phyloP scores from a whole-genome alignment of 2,797 vertebrate genomes.

The Lacerta agilis region DNA sequence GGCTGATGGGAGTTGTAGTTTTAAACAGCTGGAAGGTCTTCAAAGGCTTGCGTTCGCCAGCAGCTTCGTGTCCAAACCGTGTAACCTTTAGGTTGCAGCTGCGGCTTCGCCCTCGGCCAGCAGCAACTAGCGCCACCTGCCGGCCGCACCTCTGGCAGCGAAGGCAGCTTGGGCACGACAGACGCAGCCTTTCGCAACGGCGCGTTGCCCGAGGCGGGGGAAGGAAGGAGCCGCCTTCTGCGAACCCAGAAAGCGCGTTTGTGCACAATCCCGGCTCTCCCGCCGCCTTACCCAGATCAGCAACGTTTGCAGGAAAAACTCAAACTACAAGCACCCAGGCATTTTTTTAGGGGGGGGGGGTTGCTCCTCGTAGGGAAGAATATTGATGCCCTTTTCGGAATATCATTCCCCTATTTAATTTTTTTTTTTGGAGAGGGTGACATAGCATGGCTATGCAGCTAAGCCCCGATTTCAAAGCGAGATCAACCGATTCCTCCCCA shows the following conservation, averaged over 20 bases:
- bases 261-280: too few relatives aligned
- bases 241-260: not conserved
- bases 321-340: not conserved
- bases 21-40: not conserved
- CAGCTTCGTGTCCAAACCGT: too few relatives aligned
- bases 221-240: not conserved
- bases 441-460: too few relatives aligned
- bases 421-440: too few relatives aligned
- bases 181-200: not conserved
- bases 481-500: not conserved
- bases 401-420: too few relatives aligned
- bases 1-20: not conserved
- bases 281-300: not conserved
- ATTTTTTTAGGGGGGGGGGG: too few relatives aligned
- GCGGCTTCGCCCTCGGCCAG: not conserved
- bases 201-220: not conserved
- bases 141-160: not conserved
- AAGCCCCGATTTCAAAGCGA: not conserved
- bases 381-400: too few relatives aligned
- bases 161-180: not conserved
- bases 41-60: not conserved
- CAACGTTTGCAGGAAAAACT: not conserved
- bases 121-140: not conserved
- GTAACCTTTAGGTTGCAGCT: not conserved
- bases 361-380: too few relatives aligned